Evolutionary conservation across 2,113 vertebrate species (phyloP).

Genomic region (Melanerpes formicivorus): DNA sequence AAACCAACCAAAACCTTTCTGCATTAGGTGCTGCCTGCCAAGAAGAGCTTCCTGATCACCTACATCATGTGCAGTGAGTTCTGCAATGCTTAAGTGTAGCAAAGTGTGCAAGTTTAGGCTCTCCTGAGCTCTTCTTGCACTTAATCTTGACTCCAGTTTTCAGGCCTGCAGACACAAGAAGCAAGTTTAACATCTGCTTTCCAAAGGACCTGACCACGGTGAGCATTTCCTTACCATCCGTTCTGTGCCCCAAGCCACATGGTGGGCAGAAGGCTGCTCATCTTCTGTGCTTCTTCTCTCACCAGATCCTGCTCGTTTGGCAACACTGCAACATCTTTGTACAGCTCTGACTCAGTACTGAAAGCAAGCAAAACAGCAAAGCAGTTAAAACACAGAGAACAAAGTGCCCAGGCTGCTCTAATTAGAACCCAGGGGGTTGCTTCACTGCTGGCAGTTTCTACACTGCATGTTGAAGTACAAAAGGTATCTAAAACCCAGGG

Average conservation of each 20-base stretch:
- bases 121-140: background rate
- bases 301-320: conserved; percentile 91
- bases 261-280: conserved; percentile 96
- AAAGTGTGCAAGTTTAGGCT: background rate
- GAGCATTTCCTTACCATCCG: conserved; percentile 84
- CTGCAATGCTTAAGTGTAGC: background rate
- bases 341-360: conserved; percentile 85
- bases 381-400: conserved; percentile 1
- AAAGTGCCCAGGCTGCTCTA: background rate
- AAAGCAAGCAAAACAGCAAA: background rate
- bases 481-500: background rate
- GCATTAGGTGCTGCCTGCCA: background rate
- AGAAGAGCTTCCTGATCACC: background rate
- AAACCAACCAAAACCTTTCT: background rate
- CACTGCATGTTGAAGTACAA: background rate
- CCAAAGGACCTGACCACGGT: background rate
- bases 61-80: background rate
- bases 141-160: background rate
- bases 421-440: background rate
- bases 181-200: background rate
- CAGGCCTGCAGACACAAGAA: background rate
- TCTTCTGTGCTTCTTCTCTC: conserved; percentile 96
- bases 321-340: conserved; percentile 86
- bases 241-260: conserved; percentile 99
- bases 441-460: background rate